A percentile compares a stretch with the other conserved stretches of the same genome.
Evolutionary conservation across 2,888 invertebrate genomes (phyloP).

Genomic region (Incurvaria masculella): DNA sequence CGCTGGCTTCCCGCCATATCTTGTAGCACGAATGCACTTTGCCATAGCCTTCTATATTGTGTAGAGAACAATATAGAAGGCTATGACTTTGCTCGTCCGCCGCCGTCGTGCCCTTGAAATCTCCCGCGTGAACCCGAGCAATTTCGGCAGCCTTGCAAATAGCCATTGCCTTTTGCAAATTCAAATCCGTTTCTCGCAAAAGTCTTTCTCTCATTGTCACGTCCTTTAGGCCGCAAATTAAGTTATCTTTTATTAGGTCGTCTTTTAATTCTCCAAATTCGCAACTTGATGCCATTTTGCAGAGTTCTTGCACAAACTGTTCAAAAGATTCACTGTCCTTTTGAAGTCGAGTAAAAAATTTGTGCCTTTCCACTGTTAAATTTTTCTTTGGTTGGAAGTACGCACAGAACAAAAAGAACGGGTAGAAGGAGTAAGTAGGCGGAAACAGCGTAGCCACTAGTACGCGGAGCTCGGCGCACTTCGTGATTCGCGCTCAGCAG

Average conservation of each 20-base stretch:
- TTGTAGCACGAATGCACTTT: background rate
- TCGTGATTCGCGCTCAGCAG: too few species aligned
- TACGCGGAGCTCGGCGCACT: too few species aligned
- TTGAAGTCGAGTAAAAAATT: constrained; percentile 16
- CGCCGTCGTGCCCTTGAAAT: constrained; percentile 7
- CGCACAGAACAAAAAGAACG: too few species aligned
- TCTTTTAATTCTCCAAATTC: constrained; percentile 15
- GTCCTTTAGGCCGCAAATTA: constrained; percentile 17
- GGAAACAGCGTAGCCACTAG: too few species aligned
- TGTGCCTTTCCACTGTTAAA: constrained; percentile 15
- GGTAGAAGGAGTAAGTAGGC: too few species aligned
- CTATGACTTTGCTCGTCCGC: too few species aligned
- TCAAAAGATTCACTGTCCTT: constrained; percentile 10
- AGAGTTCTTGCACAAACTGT: constrained; percentile 14
- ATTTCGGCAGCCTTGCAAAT: constrained; percentile 12
- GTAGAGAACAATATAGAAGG: too few species aligned
- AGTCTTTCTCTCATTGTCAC: constrained; percentile 12
- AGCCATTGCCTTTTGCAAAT: constrained; percentile 12
- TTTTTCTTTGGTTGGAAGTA: constrained; percentile 16
- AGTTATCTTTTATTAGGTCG: constrained; percentile 14
- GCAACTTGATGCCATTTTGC: constrained; percentile 15
- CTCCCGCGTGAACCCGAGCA: constrained; percentile 11
- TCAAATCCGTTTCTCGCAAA: constrained; percentile 13
- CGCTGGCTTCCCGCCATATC: background rate
- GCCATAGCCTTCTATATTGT: too few species aligned